Evolutionary conservation across 2,888 invertebrate genomes (phyloP).

Genomic region (Octonoba sinensis): DNA sequence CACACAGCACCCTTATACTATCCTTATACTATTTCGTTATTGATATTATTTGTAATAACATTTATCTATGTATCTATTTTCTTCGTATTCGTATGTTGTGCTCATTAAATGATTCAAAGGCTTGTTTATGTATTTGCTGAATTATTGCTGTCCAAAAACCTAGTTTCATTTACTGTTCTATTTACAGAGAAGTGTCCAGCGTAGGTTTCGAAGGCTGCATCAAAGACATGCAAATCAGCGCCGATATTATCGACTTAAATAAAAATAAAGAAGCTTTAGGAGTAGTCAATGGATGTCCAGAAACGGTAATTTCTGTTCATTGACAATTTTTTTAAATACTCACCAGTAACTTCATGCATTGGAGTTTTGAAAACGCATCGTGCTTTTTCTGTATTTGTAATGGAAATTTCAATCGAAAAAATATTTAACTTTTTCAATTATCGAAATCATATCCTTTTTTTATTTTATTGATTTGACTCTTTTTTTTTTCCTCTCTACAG

Average conservation of each 20-base stretch:
- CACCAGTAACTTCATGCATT: background rate
- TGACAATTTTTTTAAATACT: background rate
- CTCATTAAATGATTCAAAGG: too few relatives aligned
- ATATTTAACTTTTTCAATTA: background rate
- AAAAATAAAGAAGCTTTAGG: conserved; percentile 85
- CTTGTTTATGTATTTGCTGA: too few relatives aligned
- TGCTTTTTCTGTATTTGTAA: background rate
- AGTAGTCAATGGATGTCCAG: conserved; percentile 89
- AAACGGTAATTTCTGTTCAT: conserved; percentile 74
- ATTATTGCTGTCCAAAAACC: too few relatives aligned
- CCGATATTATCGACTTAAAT: conserved; percentile 82
- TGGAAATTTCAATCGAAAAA: background rate
- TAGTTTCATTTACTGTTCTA: background rate
- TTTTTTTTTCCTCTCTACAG: conserved; percentile 71
- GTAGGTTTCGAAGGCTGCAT: conserved; percentile 94
- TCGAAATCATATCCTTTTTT: background rate
- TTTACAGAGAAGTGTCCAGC: conserved; percentile 78
- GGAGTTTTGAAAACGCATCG: background rate
- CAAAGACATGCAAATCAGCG: conserved; percentile 83
- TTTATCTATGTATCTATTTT: too few relatives aligned
- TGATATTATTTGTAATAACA: too few relatives aligned
- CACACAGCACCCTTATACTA: too few relatives aligned
- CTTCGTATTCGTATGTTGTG: too few relatives aligned
- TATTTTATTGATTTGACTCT: background rate
- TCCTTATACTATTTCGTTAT: too few relatives aligned